Base-by-base conservation (phyloP, 2,797 vertebrate species). In the Discoglossus pictus region DNA sequence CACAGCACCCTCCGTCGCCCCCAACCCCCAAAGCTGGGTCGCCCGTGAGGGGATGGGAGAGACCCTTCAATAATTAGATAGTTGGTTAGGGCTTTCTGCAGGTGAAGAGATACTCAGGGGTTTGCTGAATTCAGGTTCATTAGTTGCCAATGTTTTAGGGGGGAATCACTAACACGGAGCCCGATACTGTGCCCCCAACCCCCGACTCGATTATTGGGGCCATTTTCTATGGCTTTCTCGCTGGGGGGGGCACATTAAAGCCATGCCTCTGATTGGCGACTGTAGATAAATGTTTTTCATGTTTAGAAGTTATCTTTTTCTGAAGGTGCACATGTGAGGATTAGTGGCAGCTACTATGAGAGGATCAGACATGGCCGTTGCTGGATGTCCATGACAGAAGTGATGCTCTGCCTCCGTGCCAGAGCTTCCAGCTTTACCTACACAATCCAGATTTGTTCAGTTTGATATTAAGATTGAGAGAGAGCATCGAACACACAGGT, bases 161-260 rank as follows among this genome's bases (percentile, higher is more conserved):
- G 46, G 51, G 20, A 24, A 35, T 27, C 35, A 34, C 52, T 9
- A 56, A 39, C 34, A 20, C 7, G 23, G 20, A 34, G 39, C 27
- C 8, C 27, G 4, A 31, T 31, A 31, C 4, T 31, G 4, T 31
- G 27, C 4, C 4, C 27, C 27, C 4, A 4, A 4, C 27, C 27
- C 27, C 8, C 4, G 27, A 8, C 27, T 31, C 4, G 4, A 8
- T 4, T 31, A 31, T 31, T 31, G 17, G 6, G 11, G 9, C 16
- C 1, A 2, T 11, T 15, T 50, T 38, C 20, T 6, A 9, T 38
- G 13, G 36, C 31, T 15, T 58, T 38, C 18, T 38, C 46, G 21
- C 46, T 43, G 25, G 36, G 6, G 23, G 25, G 56, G 56, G 50
- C 56, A 47, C 59, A 53, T 52, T 53, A 61, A 61, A 68, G 47